Conservation (phyloP, 2,797 vertebrate genomes). For the Onychomys leucogaster region DNA sequence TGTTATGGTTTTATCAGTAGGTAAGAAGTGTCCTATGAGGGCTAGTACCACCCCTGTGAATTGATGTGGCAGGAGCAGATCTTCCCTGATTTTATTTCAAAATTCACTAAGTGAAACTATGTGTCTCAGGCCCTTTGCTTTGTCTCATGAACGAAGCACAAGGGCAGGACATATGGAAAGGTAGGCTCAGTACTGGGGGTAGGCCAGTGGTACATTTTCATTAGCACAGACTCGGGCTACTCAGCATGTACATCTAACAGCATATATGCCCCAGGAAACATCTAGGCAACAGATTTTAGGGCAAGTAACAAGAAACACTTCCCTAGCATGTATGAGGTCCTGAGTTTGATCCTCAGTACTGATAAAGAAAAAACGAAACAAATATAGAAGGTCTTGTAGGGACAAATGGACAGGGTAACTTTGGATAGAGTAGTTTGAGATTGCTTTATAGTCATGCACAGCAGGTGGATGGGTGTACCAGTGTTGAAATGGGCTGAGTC, state of each 20-base stretch:
- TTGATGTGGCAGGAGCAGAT: neutral
- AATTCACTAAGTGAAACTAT: neutral
- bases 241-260: neutral
- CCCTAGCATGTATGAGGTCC: neutral
- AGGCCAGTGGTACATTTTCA: neutral
- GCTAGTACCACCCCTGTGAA: neutral
- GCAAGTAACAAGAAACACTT: neutral
- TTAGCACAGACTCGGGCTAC: neutral
- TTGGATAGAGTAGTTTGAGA: neutral
- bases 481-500: neutral
- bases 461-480: neutral
- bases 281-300: neutral
- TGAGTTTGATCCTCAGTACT: neutral
- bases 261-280: neutral
- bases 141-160: neutral
- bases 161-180: neutral
- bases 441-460: neutral
- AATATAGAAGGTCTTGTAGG: neutral
- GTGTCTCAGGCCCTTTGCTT: neutral
- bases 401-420: neutral
- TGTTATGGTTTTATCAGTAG: neutral
- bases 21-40: neutral
- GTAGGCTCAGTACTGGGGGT: neutral
- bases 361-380: too few relatives aligned
- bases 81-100: neutral